Evolutionary conservation across 2,797 vertebrate genomes (phyloP), one percentile per base, ranked within the genome.

Genomic region (Ciconia nigra): DNA sequence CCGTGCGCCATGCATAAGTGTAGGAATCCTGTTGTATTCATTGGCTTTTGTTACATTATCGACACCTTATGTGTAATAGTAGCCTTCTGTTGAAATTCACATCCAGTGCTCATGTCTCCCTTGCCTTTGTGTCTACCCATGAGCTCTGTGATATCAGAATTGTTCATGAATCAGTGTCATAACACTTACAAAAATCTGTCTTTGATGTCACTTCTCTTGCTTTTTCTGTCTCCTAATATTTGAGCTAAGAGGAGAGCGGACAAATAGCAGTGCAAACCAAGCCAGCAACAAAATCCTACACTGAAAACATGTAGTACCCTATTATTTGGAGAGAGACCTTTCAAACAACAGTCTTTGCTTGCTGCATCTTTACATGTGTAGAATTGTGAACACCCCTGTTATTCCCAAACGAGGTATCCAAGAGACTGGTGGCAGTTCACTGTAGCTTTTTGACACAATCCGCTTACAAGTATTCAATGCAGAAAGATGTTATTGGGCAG

Each of bases 1-100:
- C 46, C 1, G 0, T 29, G 18, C 74, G 71, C 29, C 3, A 0
- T 39, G 8, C 13, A 3, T 19, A 55, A 58, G 1, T 35, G 37
- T 52, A 70, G 55, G 35, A 82, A 77, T 84, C 11, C 10, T 9
- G 1, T 47, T n/a, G 15, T 20, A 47, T 44, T 77, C 4, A 15
- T 24, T 62, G 46, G 5, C 3, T 39, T 61, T 76, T 90, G 47
- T 71, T 77, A 28, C 1, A 1, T 66, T 66, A 51, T 29, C 13
- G 9, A 14, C 15, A 29, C 10, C 4, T 89, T 41, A 58, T 0
- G 3, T 2, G 1, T 58, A 51, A 52, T 15, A 72, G 54, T 59
- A 66, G 52, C 31, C 18, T 59, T 46, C 10, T 39, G 25, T 13
- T 83, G 14, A 55, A 89, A 77, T 87, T 82, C 46, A 69, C 28